Conservation (phyloP, 2,113 vertebrate genomes). For the Ardeotis arabs region DNA sequence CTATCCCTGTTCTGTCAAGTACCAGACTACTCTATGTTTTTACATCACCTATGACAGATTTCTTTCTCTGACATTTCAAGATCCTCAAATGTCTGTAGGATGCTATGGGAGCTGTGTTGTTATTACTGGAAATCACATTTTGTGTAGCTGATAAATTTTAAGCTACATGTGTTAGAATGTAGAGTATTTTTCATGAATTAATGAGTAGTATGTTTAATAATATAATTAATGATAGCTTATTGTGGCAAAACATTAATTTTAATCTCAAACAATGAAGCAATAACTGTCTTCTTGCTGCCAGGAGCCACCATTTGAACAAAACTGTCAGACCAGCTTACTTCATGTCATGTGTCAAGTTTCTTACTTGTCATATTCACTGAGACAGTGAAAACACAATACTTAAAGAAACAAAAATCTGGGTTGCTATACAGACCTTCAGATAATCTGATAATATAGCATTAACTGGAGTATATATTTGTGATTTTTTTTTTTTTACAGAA, state of each 20-base stretch:
- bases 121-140: background rate
- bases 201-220: background rate
- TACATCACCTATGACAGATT: background rate
- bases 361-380: background rate
- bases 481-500: background rate
- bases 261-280: background rate
- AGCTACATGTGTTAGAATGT: background rate
- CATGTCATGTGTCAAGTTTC: background rate
- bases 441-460: background rate
- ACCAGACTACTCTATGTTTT: background rate
- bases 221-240: background rate
- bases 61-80: slow-evolving; percentile 6
- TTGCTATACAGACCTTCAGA: background rate
- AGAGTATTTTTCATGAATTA: background rate
- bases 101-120: background rate
- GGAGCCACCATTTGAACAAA: background rate
- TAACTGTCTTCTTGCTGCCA: background rate
- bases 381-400: background rate
- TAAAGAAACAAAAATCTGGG: background rate
- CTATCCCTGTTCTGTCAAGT: background rate
- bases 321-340: background rate
- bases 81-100: background rate
- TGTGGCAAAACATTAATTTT: background rate
- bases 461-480: background rate
- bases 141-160: background rate